Base-by-base conservation (phyloP, 2,888 invertebrate species). In the Drosophila quinaria region DNA sequence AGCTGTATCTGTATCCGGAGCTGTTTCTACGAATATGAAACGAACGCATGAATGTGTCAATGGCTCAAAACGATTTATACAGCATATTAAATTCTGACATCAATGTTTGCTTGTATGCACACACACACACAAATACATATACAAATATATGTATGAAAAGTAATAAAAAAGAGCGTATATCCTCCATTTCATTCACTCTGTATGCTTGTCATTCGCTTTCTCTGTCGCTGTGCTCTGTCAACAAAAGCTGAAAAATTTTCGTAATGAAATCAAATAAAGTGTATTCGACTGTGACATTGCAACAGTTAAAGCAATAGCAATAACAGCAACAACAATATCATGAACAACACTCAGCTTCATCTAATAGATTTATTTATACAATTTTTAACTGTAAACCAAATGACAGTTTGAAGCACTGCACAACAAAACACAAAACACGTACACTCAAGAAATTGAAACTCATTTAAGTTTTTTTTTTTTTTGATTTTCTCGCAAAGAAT, bases 11-110 rank as follows among this genome's bases (percentile, higher is more conserved):
- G 44, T 47, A 35, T 51, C 47, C 44, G 54, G 47, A 31, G 62
- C 58, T 22, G 50, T 67, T 77, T 67, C 69, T 73, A 66, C 69
- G 79, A 75, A 71, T 62, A 71, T 74, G 70, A 80, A 74, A 65
- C 78, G 78, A 84, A 78, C 65, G 89, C 89, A 89, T 81, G 90
- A 87, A 89, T 87, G 90, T 89, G 86, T 87, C 90, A 87, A 87
- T 87, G 90, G 86, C 78, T 89, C 86, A 82, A 85, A 89, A 88
- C 87, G 87, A 90, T 87, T 90, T 88, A 87, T 89, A 82, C 84
- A 81, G 88, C 89, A 90, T 87, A 88, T 87, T 87, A 88, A 87
- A 87, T 87, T 90, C 83, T 87, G 87, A 90, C 87, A 87, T 90
- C 88, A 88, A 86, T 90, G 86, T 90, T 87, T 90, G 86, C 33